Evolutionary conservation across 2,113 vertebrate species (phyloP).

Genomic region (Alexandromys fortis): DNA sequence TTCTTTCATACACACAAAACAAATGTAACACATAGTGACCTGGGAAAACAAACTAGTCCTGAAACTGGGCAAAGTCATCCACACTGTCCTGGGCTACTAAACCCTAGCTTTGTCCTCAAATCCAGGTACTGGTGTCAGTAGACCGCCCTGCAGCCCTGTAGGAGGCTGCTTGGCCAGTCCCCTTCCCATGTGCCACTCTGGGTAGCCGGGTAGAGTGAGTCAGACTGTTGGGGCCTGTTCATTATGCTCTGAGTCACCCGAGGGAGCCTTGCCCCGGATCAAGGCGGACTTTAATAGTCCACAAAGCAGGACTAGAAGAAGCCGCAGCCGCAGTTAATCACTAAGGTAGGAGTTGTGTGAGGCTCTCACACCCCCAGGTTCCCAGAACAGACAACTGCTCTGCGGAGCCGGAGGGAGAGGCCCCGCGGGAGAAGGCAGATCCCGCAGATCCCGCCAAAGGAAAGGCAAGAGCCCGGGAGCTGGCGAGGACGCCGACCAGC

Average conservation of each 20-base stretch:
- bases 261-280: neutral
- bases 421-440: rapidly evolving
- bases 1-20: neutral
- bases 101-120: no score
- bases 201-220: neutral
- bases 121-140: neutral
- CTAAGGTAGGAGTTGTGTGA: neutral
- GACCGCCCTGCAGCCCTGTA: rapidly evolving
- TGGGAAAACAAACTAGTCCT: neutral
- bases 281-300: rapidly evolving
- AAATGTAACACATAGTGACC: neutral
- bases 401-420: rapidly evolving
- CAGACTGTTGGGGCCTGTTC: neutral
- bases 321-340: neutral
- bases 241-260: neutral
- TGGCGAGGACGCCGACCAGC: rapidly evolving
- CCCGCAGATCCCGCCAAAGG: neutral
- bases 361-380: rapidly evolving
- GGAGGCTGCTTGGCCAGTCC: rapidly evolving
- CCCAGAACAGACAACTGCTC: rapidly evolving
- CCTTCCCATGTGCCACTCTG: neutral
- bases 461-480: rapidly evolving
- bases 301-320: neutral
- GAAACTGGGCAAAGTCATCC: rapidly evolving
- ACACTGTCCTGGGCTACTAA: neutral